phyloP scores from a whole-genome alignment of 2,797 vertebrate species.

The Prionace glauca region DNA sequence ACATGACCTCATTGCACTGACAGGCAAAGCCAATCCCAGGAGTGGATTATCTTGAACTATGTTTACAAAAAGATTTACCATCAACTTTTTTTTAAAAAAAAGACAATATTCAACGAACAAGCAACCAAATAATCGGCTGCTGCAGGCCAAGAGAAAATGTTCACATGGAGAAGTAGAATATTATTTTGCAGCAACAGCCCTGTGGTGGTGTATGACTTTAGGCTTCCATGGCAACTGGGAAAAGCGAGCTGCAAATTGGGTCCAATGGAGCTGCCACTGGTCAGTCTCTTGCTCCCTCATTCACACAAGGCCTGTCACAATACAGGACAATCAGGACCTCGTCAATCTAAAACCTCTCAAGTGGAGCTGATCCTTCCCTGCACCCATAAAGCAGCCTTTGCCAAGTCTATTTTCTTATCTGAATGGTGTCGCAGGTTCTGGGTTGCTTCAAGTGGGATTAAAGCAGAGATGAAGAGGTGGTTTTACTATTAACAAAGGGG shows the following conservation, averaged over 20 bases:
- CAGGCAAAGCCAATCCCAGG: neutral
- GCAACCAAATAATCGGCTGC: neutral
- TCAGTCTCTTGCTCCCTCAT: neutral
- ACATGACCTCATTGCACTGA: neutral
- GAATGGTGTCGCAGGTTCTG: neutral
- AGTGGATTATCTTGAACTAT: neutral
- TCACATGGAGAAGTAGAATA: neutral
- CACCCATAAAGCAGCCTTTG: neutral
- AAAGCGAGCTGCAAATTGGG: neutral
- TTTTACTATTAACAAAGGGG: neutral
- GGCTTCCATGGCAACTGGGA: neutral
- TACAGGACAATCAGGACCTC: neutral
- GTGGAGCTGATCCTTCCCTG: neutral
- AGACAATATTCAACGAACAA: neutral
- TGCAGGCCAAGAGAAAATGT: neutral
- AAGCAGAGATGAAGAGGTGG: slow-evolving; percentile 3
- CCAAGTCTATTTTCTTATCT: neutral
- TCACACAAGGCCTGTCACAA: neutral
- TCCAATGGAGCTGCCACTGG: neutral
- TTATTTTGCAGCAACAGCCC: neutral
- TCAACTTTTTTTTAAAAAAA: neutral
- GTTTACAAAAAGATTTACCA: neutral
- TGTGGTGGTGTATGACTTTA: neutral
- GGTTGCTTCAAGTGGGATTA: neutral
- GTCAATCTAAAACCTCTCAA: slow-evolving; percentile 4